Percentiles rank a stretch among this genome's conserved stretches.
Conservation (phyloP, 1,140 invertebrate species). For the Grapholita molesta region DNA sequence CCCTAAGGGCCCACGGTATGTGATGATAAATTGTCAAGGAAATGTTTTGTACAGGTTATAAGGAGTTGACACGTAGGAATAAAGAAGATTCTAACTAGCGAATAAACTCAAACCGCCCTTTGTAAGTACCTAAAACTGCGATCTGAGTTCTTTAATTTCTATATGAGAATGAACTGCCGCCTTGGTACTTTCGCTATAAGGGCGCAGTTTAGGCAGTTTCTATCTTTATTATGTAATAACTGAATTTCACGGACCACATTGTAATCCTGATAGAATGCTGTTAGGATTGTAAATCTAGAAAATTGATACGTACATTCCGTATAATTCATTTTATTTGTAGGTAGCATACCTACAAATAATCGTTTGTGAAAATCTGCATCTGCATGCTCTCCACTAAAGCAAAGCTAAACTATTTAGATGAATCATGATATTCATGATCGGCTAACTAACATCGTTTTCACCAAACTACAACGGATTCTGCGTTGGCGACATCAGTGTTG, state of each 20-base stretch:
- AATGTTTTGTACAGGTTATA: background rate
- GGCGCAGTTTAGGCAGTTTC: too few species aligned
- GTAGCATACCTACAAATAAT: background rate
- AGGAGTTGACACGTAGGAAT: background rate
- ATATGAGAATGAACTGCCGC: background rate
- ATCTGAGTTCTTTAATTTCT: background rate
- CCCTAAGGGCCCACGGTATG: conserved; percentile 10
- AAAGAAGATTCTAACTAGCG: background rate
- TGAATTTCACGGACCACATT: background rate
- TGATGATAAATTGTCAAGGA: conserved; percentile 2
- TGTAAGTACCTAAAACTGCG: too few species aligned
- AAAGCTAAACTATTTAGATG: background rate
- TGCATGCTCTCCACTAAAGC: background rate
- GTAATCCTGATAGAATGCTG: background rate
- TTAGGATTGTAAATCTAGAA: background rate
- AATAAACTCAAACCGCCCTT: background rate
- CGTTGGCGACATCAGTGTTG: background rate
- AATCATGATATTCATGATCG: background rate
- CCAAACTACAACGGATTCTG: background rate
- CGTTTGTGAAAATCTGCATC: too few species aligned
- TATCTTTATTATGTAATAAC: too few species aligned
- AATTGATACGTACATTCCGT: background rate
- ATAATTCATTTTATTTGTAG: background rate
- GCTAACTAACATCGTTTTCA: background rate
- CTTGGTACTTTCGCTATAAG: background rate